Conservation (phyloP, 2,113 vertebrate genomes). For the Callipepla californica region DNA sequence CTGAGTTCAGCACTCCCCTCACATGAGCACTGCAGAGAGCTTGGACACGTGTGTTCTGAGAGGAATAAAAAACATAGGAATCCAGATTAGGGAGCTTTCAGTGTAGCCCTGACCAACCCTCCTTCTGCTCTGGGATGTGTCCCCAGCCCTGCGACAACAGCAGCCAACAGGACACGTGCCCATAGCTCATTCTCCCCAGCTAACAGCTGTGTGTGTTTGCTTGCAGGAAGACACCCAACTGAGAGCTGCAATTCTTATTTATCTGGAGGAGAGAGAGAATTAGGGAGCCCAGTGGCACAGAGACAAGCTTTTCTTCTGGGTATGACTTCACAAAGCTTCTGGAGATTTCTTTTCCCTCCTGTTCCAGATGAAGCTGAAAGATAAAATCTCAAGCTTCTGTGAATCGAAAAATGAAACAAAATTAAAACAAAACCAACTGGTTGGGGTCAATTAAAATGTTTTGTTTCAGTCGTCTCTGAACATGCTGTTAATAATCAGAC, state of each 20-base stretch:
- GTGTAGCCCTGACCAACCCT: background rate
- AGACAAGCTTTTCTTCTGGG: accelerated
- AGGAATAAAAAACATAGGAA: background rate
- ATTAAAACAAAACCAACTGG: background rate
- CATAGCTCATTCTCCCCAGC: background rate
- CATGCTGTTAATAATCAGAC: slow-evolving; percentile 33
- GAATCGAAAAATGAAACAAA: background rate
- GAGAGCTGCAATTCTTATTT: background rate
- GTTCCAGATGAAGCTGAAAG: background rate
- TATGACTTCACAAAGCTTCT: background rate
- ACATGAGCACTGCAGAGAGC: background rate
- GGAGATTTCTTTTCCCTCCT: background rate
- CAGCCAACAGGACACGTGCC: background rate
- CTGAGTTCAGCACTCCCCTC: background rate
- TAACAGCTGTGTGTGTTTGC: background rate
- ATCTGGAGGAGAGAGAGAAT: background rate
- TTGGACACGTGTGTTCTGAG: accelerated
- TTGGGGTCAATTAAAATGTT: slow-evolving; percentile 55
- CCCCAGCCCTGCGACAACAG: background rate
- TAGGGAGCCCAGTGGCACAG: background rate
- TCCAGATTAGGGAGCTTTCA: background rate
- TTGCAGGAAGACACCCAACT: background rate
- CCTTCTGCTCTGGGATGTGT: background rate
- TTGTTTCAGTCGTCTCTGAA: slow-evolving; percentile 49
- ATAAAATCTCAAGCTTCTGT: background rate